These are phyloP conservation scores for Drosophila macrospina DNA, from an alignment of 2,888 invertebrate species.

Conservation along the genomic window DNA sequence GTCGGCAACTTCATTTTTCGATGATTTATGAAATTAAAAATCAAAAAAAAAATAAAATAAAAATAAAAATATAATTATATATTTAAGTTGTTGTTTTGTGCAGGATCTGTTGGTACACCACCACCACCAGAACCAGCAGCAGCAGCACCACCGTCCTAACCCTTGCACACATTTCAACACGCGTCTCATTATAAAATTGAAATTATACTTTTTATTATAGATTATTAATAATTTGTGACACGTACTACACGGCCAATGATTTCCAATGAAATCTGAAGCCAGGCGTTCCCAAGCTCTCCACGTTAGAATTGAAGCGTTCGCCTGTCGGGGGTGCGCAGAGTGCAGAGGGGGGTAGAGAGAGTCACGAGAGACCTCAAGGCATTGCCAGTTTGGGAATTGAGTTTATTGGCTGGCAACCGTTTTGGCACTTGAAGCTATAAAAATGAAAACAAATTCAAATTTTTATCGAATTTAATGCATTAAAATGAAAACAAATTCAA, in stretches of 20 bases:
- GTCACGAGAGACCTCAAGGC: not conserved
- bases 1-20: constrained; percentile 79
- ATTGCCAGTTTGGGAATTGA: constrained; percentile 10
- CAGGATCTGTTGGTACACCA: constrained; percentile 35
- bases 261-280: constrained; percentile 66
- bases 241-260: constrained; percentile 64
- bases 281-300: constrained; percentile 18
- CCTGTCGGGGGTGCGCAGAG: too few species aligned
- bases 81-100: constrained; percentile 14
- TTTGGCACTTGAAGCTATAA: constrained; percentile 1
- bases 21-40: constrained; percentile 76
- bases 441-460: constrained; percentile 15
- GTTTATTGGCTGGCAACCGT: constrained; percentile 8
- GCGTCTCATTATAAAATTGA: constrained; percentile 77
- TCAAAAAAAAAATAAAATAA: constrained; percentile 10
- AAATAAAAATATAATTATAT: constrained; percentile 8
- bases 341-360: not conserved
- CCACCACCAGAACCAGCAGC: too few species aligned
- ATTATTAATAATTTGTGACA: constrained; percentile 81
- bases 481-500: constrained; percentile 8
- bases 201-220: constrained; percentile 79
- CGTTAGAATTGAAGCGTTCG: not conserved
- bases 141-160: too few species aligned
- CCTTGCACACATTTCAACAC: constrained; percentile 63
- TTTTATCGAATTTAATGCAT: constrained; percentile 5